Conservation (phyloP, 2,797 vertebrate genomes). For the Labeo calbasu region DNA sequence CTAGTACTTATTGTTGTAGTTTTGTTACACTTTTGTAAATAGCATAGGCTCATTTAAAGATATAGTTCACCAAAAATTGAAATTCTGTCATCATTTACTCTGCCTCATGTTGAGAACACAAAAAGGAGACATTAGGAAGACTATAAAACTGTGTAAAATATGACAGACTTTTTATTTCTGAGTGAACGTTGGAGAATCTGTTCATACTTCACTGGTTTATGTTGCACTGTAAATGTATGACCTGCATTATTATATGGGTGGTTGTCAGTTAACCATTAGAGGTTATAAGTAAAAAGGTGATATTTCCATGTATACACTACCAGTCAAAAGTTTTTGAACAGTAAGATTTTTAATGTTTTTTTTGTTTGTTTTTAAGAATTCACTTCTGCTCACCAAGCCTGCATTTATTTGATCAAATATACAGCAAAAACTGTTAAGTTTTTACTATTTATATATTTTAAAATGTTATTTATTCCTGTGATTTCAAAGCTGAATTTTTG, state of each 20-base stretch:
- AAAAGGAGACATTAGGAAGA: neutral
- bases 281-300: too few species aligned
- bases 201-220: conserved; percentile 9
- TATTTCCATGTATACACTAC: too few species aligned
- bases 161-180: neutral
- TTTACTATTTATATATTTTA: too few species aligned
- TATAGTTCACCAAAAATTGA: neutral
- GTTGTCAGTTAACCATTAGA: neutral
- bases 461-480: too few species aligned
- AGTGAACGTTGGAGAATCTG: neutral
- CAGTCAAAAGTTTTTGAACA: too few species aligned
- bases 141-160: neutral
- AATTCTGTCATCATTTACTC: neutral
- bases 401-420: too few species aligned
- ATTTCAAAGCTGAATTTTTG: too few species aligned
- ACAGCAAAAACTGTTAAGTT: too few species aligned
- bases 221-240: neutral
- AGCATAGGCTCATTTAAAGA: neutral
- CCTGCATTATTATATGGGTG: neutral
- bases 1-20: neutral
- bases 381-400: too few species aligned
- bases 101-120: neutral
- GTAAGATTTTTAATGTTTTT: too few species aligned
- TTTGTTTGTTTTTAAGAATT: too few species aligned
- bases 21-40: neutral